Conservation (phyloP, 2,888 invertebrate genomes). For the Lathronympha strigana region DNA sequence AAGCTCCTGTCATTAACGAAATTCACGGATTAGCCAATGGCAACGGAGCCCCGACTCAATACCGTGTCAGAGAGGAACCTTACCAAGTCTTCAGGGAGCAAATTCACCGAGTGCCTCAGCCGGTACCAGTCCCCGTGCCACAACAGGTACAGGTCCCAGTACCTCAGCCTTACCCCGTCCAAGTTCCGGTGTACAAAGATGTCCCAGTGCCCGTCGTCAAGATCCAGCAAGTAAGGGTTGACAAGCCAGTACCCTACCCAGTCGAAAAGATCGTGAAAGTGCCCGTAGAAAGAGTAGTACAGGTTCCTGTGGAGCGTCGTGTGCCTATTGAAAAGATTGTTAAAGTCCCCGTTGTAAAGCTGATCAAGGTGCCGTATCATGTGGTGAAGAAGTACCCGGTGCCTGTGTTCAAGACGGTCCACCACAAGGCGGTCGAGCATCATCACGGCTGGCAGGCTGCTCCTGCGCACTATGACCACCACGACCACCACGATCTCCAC, state of each 20-base stretch:
- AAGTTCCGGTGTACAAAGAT: constrained; percentile 81
- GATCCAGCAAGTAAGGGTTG: constrained; percentile 82
- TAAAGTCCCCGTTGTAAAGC: constrained; percentile 82
- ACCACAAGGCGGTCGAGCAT: constrained; percentile 62
- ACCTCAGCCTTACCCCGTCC: constrained; percentile 85
- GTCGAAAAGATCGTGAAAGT: constrained; percentile 85
- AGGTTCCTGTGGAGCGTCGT: constrained; percentile 82
- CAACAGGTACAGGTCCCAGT: constrained; percentile 82
- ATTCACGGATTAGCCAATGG: constrained; percentile 74
- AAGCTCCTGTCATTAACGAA: constrained; percentile 70
- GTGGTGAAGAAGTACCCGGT: constrained; percentile 75
- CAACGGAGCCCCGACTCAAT: constrained; percentile 73
- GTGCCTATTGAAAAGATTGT: constrained; percentile 80
- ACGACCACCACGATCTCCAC: constrained; percentile 19
- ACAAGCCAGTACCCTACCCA: constrained; percentile 84
- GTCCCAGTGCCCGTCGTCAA: constrained; percentile 83
- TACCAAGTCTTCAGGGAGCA: constrained; percentile 74
- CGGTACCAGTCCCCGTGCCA: constrained; percentile 80
- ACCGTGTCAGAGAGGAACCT: constrained; percentile 71
- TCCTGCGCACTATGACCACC: neutral
- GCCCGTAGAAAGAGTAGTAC: constrained; percentile 82
- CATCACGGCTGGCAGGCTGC: constrained; percentile 51
- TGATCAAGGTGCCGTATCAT: constrained; percentile 75
- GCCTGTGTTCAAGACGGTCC: constrained; percentile 74
- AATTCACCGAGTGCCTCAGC: constrained; percentile 83